Percentiles rank a stretch among this genome's conserved stretches.
Evolutionary conservation across 2,113 vertebrate species (phyloP).

Genomic region (Notothenia rossii): DNA sequence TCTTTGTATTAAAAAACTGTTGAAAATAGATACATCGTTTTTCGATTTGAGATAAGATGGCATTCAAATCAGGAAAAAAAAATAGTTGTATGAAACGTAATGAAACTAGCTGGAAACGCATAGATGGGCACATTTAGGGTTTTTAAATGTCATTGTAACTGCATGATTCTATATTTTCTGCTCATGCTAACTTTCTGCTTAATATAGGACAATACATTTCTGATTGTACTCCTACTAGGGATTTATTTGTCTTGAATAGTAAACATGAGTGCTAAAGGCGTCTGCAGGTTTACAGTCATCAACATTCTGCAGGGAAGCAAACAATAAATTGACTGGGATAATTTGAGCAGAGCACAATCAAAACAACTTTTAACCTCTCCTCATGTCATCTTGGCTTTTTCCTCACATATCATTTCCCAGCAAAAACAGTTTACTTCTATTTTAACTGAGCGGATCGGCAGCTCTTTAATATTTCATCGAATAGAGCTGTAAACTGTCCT

Average conservation of each 20-base stretch:
- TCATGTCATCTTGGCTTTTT: not conserved
- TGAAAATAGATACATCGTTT: not conserved
- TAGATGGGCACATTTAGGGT: too few species aligned
- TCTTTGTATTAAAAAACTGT: not conserved
- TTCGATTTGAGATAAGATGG: not conserved
- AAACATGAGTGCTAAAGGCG: not conserved
- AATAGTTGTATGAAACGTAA: too few species aligned
- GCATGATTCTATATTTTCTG: not conserved
- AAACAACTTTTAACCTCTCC: not conserved
- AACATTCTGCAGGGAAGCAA: conserved; percentile 10
- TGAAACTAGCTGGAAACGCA: too few species aligned
- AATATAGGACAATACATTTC: not conserved
- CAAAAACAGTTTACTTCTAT: conserved; percentile 43
- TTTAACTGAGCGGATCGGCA: conserved; percentile 36
- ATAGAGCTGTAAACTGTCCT: conserved; percentile 9
- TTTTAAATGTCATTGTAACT: not conserved
- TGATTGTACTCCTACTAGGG: not conserved
- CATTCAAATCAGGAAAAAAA: not conserved
- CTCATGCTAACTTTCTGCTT: not conserved
- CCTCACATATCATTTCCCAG: conserved; percentile 14
- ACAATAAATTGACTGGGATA: conserved; percentile 5
- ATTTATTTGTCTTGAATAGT: not conserved
- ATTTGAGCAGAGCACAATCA: conserved; percentile 14
- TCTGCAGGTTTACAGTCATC: not conserved
- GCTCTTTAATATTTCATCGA: conserved; percentile 58